Evolutionary conservation across 2,113 vertebrate genomes (phyloP).

Genomic region (Microtus richardsoni): DNA sequence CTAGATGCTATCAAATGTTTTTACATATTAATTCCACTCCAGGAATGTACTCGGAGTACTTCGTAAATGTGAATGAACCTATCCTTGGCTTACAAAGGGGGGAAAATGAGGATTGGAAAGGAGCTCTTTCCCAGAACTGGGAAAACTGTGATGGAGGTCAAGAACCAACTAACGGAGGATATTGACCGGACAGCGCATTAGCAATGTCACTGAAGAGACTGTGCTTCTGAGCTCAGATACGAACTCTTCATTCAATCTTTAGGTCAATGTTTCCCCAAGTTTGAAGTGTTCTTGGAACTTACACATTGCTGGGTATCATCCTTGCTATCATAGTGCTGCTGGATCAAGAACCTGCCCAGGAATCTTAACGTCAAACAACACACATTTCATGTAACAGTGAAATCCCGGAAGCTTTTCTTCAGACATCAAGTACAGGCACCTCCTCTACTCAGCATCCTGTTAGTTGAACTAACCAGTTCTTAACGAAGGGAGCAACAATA

Average conservation of each 20-base stretch:
- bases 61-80: neutral
- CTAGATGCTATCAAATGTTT: conserved; percentile 38
- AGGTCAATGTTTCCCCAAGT: neutral
- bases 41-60: neutral
- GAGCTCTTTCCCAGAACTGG: neutral
- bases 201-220: neutral
- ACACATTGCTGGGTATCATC: neutral
- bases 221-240: neutral
- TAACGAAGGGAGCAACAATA: neutral
- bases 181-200: neutral
- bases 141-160: neutral
- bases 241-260: neutral
- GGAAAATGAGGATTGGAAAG: neutral
- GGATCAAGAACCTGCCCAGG: neutral
- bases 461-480: neutral
- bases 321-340: neutral
- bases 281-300: neutral
- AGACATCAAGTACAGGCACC: too few species aligned
- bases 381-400: neutral
- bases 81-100: conserved; percentile 1
- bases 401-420: neutral
- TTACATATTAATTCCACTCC: neutral
- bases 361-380: neutral
- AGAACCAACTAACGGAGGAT: neutral
- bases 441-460: neutral